Evolutionary conservation across 2,113 vertebrate genomes (phyloP).

Genomic region (Heteronetta atricapilla): DNA sequence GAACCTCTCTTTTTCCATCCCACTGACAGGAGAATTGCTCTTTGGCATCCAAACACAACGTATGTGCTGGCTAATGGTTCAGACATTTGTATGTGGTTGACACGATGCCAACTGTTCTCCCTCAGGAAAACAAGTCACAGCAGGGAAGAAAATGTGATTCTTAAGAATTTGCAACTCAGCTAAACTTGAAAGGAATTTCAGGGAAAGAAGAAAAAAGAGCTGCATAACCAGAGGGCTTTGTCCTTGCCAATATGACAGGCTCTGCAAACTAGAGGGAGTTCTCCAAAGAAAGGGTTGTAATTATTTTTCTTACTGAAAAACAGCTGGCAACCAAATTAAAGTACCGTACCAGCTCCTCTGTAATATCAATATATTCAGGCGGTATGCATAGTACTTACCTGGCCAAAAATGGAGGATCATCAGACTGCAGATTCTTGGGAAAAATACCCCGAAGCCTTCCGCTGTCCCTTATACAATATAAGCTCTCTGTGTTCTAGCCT

Average conservation of each 20-base stretch:
- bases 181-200: slow-evolving; percentile 40
- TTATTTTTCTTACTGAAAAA: background rate
- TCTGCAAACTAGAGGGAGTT: background rate
- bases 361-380: background rate
- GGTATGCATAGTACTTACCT: background rate
- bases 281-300: background rate
- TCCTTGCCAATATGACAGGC: background rate
- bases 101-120: background rate
- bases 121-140: background rate
- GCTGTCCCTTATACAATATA: background rate
- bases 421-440: background rate
- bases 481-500: background rate
- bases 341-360: background rate
- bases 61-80: background rate
- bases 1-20: background rate
- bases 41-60: background rate
- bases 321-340: background rate
- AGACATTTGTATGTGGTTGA: background rate
- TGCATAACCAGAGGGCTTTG: background rate
- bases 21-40: background rate
- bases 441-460: background rate
- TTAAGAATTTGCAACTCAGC: background rate
- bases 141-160: background rate
- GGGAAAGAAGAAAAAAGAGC: background rate
- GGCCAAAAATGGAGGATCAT: background rate